Conservation (phyloP, 2,888 invertebrate species). For the Ptilodon capucinus region DNA sequence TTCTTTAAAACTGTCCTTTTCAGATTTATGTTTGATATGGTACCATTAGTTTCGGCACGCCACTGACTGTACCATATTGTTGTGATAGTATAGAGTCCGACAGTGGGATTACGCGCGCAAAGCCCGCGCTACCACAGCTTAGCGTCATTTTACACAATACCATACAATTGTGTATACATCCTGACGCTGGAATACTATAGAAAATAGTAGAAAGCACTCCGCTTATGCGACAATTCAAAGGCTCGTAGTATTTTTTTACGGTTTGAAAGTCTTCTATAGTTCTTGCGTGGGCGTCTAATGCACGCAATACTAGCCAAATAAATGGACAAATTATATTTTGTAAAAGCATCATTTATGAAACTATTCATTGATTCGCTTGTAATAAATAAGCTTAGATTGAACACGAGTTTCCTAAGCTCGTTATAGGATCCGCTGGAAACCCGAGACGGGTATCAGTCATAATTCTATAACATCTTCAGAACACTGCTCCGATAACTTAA, state of each 20-base stretch:
- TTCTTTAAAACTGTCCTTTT: background rate
- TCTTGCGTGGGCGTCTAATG: too few relatives aligned
- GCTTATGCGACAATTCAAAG: background rate
- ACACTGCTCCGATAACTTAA: background rate
- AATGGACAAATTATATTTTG: too few relatives aligned
- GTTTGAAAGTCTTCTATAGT: too few relatives aligned
- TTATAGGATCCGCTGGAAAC: background rate
- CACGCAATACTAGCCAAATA: too few relatives aligned
- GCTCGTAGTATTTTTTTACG: too few relatives aligned
- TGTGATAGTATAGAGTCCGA: background rate
- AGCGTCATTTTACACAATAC: background rate
- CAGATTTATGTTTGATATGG: background rate
- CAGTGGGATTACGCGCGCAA: background rate
- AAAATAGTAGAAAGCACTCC: background rate
- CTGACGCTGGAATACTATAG: background rate
- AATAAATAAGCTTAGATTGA: background rate
- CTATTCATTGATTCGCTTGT: background rate
- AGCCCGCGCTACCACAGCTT: background rate
- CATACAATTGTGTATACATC: background rate
- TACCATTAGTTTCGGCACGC: background rate
- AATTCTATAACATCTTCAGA: background rate
- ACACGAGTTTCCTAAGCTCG: background rate
- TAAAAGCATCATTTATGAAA: too few relatives aligned
- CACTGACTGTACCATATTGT: background rate
- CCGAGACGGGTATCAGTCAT: background rate